Conservation (phyloP, 1,140 invertebrate species). For the Trichomalopsis sarcophagae region DNA sequence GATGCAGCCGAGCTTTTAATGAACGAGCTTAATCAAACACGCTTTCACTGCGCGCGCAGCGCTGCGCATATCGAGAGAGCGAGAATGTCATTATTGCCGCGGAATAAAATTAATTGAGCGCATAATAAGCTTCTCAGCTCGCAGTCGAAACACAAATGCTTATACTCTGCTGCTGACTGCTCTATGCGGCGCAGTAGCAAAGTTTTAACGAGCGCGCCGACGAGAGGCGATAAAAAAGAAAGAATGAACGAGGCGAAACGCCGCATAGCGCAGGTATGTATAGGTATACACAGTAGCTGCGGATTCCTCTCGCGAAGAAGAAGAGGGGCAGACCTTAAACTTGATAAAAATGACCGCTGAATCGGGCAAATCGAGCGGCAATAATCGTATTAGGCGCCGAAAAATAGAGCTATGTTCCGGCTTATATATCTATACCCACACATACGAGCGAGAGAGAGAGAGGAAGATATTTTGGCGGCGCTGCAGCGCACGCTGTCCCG, state of each 20-base stretch:
- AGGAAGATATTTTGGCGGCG: background rate
- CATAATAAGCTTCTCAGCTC: background rate
- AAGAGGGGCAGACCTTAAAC: slow-evolving; percentile 22
- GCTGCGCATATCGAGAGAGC: no score
- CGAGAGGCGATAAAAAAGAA: background rate
- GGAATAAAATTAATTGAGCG: background rate
- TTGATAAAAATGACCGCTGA: slow-evolving; percentile 43
- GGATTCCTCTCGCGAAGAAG: background rate
- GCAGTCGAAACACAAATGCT: no score
- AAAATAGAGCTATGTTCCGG: background rate
- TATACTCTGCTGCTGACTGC: no score
- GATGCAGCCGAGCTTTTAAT: no score
- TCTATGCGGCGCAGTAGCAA: slow-evolving; percentile 24
- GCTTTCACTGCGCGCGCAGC: no score
- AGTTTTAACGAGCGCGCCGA: background rate
- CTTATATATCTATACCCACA: background rate
- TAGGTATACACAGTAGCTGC: background rate
- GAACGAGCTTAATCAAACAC: no score
- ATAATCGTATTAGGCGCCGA: slow-evolving; percentile 23
- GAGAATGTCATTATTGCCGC: background rate
- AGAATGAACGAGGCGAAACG: background rate
- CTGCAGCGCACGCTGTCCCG: no score
- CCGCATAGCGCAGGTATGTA: background rate
- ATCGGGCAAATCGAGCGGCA: slow-evolving; percentile 41
- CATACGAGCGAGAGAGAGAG: background rate